Conservation (phyloP, 1,140 invertebrate species). For the Araneus ventricosus region DNA sequence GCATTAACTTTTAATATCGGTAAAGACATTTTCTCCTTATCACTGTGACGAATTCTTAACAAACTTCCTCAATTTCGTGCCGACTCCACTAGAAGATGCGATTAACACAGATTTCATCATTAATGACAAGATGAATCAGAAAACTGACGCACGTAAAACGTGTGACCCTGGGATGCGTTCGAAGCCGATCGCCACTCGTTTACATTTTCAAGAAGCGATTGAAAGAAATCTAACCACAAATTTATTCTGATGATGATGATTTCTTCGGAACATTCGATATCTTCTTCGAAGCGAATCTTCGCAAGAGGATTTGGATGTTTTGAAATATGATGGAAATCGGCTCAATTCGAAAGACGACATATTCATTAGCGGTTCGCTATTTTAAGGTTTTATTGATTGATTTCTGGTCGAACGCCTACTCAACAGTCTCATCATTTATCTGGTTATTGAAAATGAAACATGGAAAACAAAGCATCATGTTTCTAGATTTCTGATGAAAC, state of each 20-base stretch:
- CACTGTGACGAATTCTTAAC: background rate
- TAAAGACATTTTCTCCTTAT: background rate
- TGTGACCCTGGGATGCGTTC: background rate
- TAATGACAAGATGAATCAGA: background rate
- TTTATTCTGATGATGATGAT: background rate
- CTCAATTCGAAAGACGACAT: background rate
- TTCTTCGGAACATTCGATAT: background rate
- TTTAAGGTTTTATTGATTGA: too few relatives aligned
- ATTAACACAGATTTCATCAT: conserved; percentile 19
- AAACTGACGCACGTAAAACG: conserved; percentile 3
- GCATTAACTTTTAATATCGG: background rate
- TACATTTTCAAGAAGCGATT: background rate
- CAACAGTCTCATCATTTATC: too few relatives aligned
- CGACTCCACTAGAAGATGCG: background rate
- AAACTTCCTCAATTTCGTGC: conserved; percentile 1
- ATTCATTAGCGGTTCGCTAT: background rate
- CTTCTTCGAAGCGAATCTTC: background rate
- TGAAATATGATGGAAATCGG: background rate
- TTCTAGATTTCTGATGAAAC: too few relatives aligned
- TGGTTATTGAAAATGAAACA: too few relatives aligned
- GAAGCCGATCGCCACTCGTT: background rate
- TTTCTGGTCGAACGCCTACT: too few relatives aligned
- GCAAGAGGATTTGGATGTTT: background rate
- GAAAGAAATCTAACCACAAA: background rate
- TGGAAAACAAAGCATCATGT: too few relatives aligned